phyloP scores from a whole-genome alignment of 1,140 invertebrate species.

The Philaenus spumarius region DNA sequence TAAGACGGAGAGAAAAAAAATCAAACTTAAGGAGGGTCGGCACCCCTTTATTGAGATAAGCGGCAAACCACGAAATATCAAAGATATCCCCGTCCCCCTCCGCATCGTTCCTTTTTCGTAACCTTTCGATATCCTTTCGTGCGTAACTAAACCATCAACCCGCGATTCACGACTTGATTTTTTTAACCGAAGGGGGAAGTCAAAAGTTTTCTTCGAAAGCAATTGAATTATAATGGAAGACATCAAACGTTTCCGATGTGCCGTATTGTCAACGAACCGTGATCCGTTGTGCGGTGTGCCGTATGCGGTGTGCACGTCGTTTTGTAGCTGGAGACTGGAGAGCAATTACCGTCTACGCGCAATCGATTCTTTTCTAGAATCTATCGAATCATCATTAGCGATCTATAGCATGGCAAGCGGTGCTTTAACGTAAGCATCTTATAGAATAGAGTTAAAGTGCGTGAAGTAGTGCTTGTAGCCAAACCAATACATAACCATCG shows the following conservation, averaged over 20 bases:
- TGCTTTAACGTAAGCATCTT: too few relatives aligned
- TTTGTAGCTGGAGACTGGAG: too few relatives aligned
- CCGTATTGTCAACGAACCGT: too few relatives aligned
- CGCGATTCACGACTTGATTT: slow-evolving; percentile 3
- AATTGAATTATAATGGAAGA: slow-evolving; percentile 6
- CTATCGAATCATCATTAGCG: too few relatives aligned
- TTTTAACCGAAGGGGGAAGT: slow-evolving; percentile 12
- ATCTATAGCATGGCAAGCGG: too few relatives aligned
- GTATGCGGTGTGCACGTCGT: too few relatives aligned
- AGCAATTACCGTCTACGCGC: neutral
- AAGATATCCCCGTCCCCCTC: neutral
- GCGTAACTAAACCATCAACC: slow-evolving; percentile 9
- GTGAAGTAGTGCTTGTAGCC: too few relatives aligned
- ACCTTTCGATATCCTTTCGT: slow-evolving; percentile 12
- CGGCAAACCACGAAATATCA: slow-evolving; percentile 9
- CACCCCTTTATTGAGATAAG: slow-evolving; percentile 8
- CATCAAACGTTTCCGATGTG: neutral
- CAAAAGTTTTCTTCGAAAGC: neutral
- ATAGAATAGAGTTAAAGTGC: too few relatives aligned
- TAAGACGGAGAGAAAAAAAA: slow-evolving; percentile 9
- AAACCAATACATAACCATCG: too few relatives aligned
- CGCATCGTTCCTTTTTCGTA: slow-evolving; percentile 6
- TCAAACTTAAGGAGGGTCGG: slow-evolving; percentile 7
- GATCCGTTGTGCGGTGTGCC: too few relatives aligned
- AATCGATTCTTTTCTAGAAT: too few relatives aligned